Evolutionary conservation across 2,113 vertebrate genomes (phyloP).

Genomic region (Collichthys lucidus): DNA sequence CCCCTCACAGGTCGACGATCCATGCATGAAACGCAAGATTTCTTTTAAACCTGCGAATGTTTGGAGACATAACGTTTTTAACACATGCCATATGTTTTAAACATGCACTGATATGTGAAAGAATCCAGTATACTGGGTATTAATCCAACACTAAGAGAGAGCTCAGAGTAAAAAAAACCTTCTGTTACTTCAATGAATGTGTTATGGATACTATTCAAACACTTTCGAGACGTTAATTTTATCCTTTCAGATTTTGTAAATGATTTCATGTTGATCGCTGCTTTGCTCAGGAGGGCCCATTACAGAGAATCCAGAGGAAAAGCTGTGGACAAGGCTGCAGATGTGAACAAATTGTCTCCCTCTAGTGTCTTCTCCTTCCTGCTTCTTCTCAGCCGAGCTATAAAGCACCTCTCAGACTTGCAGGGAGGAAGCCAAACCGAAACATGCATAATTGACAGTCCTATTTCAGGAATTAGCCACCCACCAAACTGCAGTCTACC

Average conservation of each 20-base stretch:
- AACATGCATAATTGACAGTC: slow-evolving; percentile 81
- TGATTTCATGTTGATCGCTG: slow-evolving; percentile 66
- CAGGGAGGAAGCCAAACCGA: slow-evolving; percentile 64
- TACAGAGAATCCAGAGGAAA: slow-evolving; percentile 40
- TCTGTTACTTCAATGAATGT: slow-evolving; percentile 22
- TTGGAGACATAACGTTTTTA: slow-evolving; percentile 6
- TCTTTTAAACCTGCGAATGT: neutral
- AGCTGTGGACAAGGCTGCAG: slow-evolving; percentile 56
- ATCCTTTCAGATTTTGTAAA: slow-evolving; percentile 50
- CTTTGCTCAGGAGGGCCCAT: slow-evolving; percentile 63
- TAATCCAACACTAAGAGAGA: slow-evolving; percentile 26
- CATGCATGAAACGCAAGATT: neutral
- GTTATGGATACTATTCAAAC: slow-evolving; percentile 22
- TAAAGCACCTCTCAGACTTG: slow-evolving; percentile 58
- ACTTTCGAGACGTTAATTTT: slow-evolving; percentile 41
- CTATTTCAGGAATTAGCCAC: slow-evolving; percentile 81
- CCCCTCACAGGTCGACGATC: slow-evolving; percentile 14
- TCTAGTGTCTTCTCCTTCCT: slow-evolving; percentile 75
- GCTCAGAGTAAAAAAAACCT: slow-evolving; percentile 29
- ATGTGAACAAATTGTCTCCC: slow-evolving; percentile 82
- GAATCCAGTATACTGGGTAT: slow-evolving; percentile 13
- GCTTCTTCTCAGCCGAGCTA: slow-evolving; percentile 37
- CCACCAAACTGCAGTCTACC: slow-evolving; percentile 68
- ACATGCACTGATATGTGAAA: slow-evolving; percentile 4
- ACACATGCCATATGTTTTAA: slow-evolving; percentile 11